Evolutionary conservation across 2,797 vertebrate species (phyloP).

Genomic region (Microctenopoma stevenorrisi): DNA sequence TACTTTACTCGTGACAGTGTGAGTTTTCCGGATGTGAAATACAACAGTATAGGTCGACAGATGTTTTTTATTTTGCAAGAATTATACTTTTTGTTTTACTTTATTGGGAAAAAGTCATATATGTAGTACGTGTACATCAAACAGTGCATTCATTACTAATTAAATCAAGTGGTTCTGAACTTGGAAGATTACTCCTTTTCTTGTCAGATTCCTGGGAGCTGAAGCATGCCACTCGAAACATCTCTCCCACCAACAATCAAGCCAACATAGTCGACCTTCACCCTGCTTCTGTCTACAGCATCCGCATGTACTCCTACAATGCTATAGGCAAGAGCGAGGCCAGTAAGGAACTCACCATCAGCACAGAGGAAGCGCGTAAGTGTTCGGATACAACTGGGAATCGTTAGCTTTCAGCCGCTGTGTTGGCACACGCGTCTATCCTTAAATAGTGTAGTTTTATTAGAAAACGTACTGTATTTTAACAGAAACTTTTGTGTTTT

Average conservation of each 20-base stretch:
- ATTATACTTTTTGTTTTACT: neutral
- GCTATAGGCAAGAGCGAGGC: conserved; percentile 96
- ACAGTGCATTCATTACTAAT: neutral
- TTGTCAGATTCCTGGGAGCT: conserved; percentile 94
- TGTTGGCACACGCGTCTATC: conserved; percentile 7
- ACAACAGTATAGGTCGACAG: too few species aligned
- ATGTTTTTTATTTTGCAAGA: too few species aligned
- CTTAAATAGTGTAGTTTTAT: conserved; percentile 33
- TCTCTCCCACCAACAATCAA: conserved; percentile 98
- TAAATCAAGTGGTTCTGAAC: neutral
- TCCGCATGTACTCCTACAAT: conserved; percentile 99
- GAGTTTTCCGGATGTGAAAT: neutral
- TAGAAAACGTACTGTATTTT: conserved; percentile 10
- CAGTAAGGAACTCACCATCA: conserved; percentile 97
- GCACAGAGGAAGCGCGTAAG: conserved; percentile 97
- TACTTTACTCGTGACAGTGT: neutral
- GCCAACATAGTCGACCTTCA: conserved; percentile 98
- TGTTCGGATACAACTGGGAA: neutral
- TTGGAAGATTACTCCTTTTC: neutral
- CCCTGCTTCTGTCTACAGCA: conserved; percentile 96
- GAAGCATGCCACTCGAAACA: conserved; percentile 96
- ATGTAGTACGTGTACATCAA: too few species aligned
- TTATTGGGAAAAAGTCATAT: neutral
- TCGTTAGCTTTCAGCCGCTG: too few species aligned
- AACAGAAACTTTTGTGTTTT: conserved; percentile 8